Evolutionary conservation across 2,797 vertebrate species (phyloP).

Genomic region (Garrulus glandarius): DNA sequence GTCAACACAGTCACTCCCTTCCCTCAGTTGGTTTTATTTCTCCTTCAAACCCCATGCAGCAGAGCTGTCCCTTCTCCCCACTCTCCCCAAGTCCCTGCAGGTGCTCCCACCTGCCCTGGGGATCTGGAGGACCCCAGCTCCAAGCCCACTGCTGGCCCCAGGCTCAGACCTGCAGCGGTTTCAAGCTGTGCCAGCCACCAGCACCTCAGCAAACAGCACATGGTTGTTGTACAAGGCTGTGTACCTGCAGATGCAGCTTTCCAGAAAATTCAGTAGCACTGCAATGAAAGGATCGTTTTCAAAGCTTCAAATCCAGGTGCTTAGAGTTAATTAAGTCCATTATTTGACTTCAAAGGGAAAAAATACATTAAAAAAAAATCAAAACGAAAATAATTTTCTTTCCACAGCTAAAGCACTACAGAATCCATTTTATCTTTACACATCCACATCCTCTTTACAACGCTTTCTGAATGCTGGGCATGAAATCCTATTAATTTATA

Average conservation of each 20-base stretch:
- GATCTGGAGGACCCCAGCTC: background rate
- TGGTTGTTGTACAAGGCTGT: accelerated
- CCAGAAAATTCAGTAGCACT: conserved; percentile 23
- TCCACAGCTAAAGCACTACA: background rate
- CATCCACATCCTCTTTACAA: conserved; percentile 46
- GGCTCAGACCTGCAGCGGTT: background rate
- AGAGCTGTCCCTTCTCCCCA: background rate
- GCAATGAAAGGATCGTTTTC: conserved; percentile 5
- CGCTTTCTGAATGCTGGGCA: conserved; percentile 25
- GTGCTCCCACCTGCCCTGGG: background rate
- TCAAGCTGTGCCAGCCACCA: background rate
- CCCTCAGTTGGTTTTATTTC: background rate
- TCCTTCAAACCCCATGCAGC: background rate
- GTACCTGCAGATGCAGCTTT: background rate
- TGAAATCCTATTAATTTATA: conserved; percentile 65
- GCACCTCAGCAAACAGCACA: background rate
- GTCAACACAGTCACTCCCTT: conserved; percentile 23
- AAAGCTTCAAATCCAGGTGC: conserved; percentile 51
- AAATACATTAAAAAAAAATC: conserved; percentile 19
- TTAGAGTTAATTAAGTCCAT: conserved; percentile 56
- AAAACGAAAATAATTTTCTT: conserved; percentile 47
- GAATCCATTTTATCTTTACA: conserved; percentile 57
- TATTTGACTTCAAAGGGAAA: conserved; percentile 58
- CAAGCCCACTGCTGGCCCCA: background rate
- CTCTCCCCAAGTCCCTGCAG: background rate